These are phyloP conservation scores for Meleagris gallopavo DNA, from an alignment of 2,113 vertebrate genomes.

Conservation along the genomic window DNA sequence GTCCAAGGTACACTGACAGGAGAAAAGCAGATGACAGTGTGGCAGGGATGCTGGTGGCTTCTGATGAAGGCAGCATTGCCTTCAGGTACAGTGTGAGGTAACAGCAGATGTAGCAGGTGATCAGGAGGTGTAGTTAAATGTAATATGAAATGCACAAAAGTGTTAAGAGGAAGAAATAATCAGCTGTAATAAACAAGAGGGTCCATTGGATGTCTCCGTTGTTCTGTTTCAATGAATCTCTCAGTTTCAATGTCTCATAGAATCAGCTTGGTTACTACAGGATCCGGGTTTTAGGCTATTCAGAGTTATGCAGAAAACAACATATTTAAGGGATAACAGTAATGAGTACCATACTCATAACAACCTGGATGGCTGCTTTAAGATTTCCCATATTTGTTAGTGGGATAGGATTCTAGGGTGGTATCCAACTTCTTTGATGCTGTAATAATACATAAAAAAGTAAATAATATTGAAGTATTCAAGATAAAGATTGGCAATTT, in stretches of 20 bases:
- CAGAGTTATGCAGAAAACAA: not conserved
- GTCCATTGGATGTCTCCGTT: constrained; percentile 59
- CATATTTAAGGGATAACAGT: not conserved
- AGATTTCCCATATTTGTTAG: not conserved
- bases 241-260: not conserved
- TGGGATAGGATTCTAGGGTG: not conserved
- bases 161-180: not conserved
- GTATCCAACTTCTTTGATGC: not conserved
- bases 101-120: rapidly evolving
- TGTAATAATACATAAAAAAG: not conserved
- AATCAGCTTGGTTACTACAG: rapidly evolving
- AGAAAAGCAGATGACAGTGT: rapidly evolving
- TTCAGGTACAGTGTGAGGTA: rapidly evolving
- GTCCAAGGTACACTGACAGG: not conserved
- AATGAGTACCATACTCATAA: not conserved
- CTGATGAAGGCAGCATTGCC: not conserved
- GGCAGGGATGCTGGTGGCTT: not conserved
- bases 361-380: not conserved
- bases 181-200: constrained; percentile 52
- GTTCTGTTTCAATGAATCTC: constrained; percentile 44
- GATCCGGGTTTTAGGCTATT: not conserved
- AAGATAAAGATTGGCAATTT: not conserved
- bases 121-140: not conserved
- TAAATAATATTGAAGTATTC: not conserved
- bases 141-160: rapidly evolving